phyloP scores from a whole-genome alignment of 2,797 vertebrate species.

The Microchirus variegatus region DNA sequence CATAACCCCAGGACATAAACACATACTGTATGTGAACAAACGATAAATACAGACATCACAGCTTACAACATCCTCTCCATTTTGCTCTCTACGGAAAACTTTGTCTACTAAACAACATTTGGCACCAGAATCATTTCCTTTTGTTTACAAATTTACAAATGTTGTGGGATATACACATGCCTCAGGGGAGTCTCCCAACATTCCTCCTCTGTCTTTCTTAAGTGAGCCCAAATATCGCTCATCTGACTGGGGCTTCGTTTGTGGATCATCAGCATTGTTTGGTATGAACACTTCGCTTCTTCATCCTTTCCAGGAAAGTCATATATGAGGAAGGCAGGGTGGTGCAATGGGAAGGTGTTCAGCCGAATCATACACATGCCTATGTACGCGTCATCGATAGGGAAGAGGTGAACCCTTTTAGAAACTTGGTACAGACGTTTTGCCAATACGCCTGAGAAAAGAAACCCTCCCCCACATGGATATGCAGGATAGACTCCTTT shows the following conservation, averaged over 20 bases:
- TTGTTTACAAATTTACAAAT: too few species aligned
- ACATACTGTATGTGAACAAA: too few species aligned
- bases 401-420: slow-evolving; percentile 78
- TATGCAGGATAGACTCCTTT: slow-evolving; percentile 76
- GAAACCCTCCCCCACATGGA: slow-evolving; percentile 76
- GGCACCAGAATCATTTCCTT: too few species aligned
- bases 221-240: slow-evolving; percentile 57
- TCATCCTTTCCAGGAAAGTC: slow-evolving; percentile 62
- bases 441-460: slow-evolving; percentile 80
- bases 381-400: slow-evolving; percentile 82
- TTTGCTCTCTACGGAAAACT: too few species aligned
- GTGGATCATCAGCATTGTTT: slow-evolving; percentile 77
- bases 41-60: too few species aligned
- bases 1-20: too few species aligned
- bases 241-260: slow-evolving; percentile 70
- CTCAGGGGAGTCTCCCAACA: slow-evolving; percentile 63
- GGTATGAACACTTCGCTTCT: slow-evolving; percentile 64
- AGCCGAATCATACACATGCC: slow-evolving; percentile 80
- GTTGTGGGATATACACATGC: neutral
- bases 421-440: slow-evolving; percentile 69
- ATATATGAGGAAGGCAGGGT: slow-evolving; percentile 80
- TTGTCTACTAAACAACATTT: too few species aligned
- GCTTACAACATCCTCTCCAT: too few species aligned
- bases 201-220: slow-evolving; percentile 26
- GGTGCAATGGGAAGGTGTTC: slow-evolving; percentile 51